Evolutionary conservation across 1,140 invertebrate species (phyloP).

Genomic region (Drosophila sechellia): DNA sequence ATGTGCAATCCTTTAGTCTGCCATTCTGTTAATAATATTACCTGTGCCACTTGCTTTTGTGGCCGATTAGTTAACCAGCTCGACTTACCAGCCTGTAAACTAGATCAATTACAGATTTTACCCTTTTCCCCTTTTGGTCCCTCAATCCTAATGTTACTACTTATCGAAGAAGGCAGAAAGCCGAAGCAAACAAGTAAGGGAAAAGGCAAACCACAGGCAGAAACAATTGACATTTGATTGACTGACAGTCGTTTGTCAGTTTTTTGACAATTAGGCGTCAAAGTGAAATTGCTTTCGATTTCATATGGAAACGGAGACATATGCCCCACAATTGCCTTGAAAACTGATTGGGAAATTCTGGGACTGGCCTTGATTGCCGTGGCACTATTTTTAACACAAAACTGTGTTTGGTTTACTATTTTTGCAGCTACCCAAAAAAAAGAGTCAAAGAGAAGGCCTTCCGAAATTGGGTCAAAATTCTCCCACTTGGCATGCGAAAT

Average conservation of each 20-base stretch:
- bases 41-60: constrained; percentile 33
- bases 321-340: constrained; percentile 56
- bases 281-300: constrained; percentile 78
- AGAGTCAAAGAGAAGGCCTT: constrained; percentile 27
- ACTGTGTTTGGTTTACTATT: constrained; percentile 42
- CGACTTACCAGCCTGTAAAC: constrained; percentile 36
- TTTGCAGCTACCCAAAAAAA: constrained; percentile 18
- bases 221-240: constrained; percentile 73
- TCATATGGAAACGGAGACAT: constrained; percentile 39
- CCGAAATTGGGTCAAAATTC: constrained; percentile 58
- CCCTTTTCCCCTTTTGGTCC: constrained; percentile 4
- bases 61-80: constrained; percentile 62
- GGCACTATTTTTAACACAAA: constrained; percentile 54
- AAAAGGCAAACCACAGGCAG: constrained; percentile 43
- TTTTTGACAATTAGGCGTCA: constrained; percentile 76
- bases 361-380: constrained; percentile 34
- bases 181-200: not conserved
- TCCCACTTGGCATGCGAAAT: constrained; percentile 54
- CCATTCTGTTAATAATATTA: not conserved
- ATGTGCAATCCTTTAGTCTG: not conserved
- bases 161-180: constrained; percentile 6
- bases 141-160: constrained; percentile 8
- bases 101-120: constrained; percentile 7
- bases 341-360: constrained; percentile 65
- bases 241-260: constrained; percentile 74